A percentile compares a stretch with the other conserved stretches of the same genome.
phyloP scores from a whole-genome alignment of 2,113 vertebrate genomes.

The Micronisus gabar region DNA sequence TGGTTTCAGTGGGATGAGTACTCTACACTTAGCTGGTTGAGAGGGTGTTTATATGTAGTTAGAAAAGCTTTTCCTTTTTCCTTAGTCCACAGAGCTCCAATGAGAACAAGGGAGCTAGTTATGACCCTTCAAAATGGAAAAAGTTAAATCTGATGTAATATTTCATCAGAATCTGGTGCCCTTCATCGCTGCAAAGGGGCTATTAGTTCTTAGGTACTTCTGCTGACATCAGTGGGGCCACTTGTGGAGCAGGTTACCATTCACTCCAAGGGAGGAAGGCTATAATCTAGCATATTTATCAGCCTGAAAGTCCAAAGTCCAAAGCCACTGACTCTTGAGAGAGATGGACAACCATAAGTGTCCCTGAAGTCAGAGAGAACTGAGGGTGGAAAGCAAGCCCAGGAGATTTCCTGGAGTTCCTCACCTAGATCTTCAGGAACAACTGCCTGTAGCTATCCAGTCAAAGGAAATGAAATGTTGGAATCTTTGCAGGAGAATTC shows the following conservation, averaged over 20 bases:
- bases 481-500: not conserved
- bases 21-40: not conserved
- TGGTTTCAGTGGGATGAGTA: not conserved
- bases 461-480: not conserved
- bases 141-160: not conserved
- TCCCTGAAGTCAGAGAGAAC: not conserved
- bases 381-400: not conserved
- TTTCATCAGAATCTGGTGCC: not conserved
- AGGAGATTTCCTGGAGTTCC: not conserved
- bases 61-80: not conserved
- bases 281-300: not conserved
- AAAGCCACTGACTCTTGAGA: not conserved
- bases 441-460: not conserved
- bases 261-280: not conserved
- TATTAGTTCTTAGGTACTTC: not conserved
- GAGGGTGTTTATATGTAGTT: not conserved
- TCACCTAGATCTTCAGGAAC: not conserved
- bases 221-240: not conserved
- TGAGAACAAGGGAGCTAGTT: not conserved
- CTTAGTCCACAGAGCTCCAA: not conserved
- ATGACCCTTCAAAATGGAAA: not conserved
- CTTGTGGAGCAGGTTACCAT: not conserved
- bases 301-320: not conserved
- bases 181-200: not conserved
- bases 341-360: not conserved